Percentiles rank a stretch among this genome's conserved stretches.
phyloP scores from a whole-genome alignment of 2,113 vertebrate genomes.

The Tympanuchus pallidicinctus region DNA sequence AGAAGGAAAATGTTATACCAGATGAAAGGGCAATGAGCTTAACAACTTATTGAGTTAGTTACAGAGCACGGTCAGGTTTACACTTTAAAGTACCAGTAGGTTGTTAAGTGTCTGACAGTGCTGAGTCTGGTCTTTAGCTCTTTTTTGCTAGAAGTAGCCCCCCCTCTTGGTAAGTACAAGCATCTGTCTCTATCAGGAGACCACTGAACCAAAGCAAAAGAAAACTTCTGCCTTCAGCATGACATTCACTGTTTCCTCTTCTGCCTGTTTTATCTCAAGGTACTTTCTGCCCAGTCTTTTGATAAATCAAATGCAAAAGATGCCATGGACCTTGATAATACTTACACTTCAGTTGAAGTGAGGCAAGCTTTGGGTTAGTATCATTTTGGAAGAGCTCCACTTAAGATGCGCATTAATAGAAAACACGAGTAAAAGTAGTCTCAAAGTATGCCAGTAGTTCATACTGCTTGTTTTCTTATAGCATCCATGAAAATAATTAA shows the following conservation, averaged over 20 bases:
- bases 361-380: not conserved
- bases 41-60: not conserved
- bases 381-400: not conserved
- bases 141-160: not conserved
- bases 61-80: not conserved
- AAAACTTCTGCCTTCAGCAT: not conserved
- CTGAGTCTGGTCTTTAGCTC: not conserved
- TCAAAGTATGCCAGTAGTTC: not conserved
- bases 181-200: not conserved
- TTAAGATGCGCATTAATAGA: not conserved
- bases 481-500: not conserved
- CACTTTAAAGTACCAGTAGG: not conserved
- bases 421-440: not conserved
- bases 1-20: not conserved
- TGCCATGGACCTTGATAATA: not conserved
- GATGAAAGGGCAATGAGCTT: not conserved
- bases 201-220: not conserved
- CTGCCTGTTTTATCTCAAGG: not conserved
- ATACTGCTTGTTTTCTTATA: not conserved
- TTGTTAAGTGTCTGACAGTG: not conserved
- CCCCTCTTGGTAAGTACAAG: not conserved
- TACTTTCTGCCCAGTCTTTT: not conserved
- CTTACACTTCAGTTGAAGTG: not conserved
- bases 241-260: not conserved
- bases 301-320: not conserved